A percentile compares a stretch with the other conserved stretches of the same genome.
phyloP scores from a whole-genome alignment of 2,113 vertebrate species.

The Planiliza haematocheilus region DNA sequence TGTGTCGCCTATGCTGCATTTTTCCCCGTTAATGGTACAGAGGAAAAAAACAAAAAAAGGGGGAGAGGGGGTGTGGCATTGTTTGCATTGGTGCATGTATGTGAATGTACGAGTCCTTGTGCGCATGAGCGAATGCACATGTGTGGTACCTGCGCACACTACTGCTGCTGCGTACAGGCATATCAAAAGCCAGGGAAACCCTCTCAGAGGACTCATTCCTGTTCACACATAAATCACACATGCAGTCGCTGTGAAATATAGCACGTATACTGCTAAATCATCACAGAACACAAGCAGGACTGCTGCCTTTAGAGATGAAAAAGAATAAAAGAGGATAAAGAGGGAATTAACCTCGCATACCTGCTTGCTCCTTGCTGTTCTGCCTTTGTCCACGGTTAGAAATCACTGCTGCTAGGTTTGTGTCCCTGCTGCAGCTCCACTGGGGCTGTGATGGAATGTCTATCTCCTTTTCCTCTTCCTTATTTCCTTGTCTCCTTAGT shows the following conservation, averaged over 20 bases:
- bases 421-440: conserved; percentile 58
- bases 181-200: conserved; percentile 60
- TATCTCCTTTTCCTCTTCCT: conserved; percentile 28
- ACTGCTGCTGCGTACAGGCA: conserved; percentile 58
- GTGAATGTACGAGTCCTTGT: conserved; percentile 28
- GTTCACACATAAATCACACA: conserved; percentile 66
- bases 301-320: conserved; percentile 43
- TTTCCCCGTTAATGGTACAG: neutral
- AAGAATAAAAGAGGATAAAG: conserved; percentile 38
- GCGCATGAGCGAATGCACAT: conserved; percentile 23
- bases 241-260: conserved; percentile 40
- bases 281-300: conserved; percentile 25
- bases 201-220: conserved; percentile 69
- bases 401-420: conserved; percentile 47
- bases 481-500: conserved; percentile 48
- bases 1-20: neutral
- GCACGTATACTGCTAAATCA: conserved; percentile 15
- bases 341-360: conserved; percentile 60
- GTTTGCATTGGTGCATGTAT: conserved; percentile 22
- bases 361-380: conserved; percentile 52
- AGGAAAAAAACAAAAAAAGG: neutral
- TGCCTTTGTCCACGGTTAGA: conserved; percentile 48
- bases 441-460: conserved; percentile 58
- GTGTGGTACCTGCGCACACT: conserved; percentile 66
- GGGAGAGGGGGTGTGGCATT: neutral